Base-by-base conservation (phyloP, 2,888 invertebrate genomes). In the Mactromeris polynyma region DNA sequence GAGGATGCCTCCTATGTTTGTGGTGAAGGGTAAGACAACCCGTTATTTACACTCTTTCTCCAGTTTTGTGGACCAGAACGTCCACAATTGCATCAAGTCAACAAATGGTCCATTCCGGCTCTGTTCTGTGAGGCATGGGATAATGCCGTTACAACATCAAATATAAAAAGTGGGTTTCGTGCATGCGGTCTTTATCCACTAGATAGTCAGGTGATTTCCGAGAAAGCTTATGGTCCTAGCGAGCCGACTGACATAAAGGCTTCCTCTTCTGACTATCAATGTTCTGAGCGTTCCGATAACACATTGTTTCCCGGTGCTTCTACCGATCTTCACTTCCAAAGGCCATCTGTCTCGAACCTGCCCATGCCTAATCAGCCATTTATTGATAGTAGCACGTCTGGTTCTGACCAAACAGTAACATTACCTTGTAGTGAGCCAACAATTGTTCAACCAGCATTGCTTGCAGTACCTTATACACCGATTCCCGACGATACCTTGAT, bases 121-220 rank as follows among this genome's bases (percentile, higher is more conserved):
- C 31, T 93, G 11, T 89, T 88, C 69, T 19, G 77, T 26, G 31
- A 79, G 17, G 83, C 91, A 0, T 93, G 89, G 89, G 85, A 91
- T 31, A 77, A 64, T 51, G 80, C 89, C 11, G 82, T 89, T 17
- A 91, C 89, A 1, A 11, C 31, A 9, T 31, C 58, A 40, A 90
- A 90, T 42, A 90, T 91, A 14, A 77, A 81, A 42, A 91, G 89
- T 54, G 89, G 91, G 0, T 91, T 92, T 64, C 21, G 81, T 36
- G 79, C 85, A 19, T 90, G 91, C 86, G 92, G 89, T 1, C 86
- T 90, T 9, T 87, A 80, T 51, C 86, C 91, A 7, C 38, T 88
- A 6, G 83, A 89, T 85, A 38, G 79, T 21, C 33, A 26, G 4
- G 83, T 85, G 6, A 84, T 91, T 51, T 78, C 81, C 2, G 40